Percentiles rank a stretch among this genome's conserved stretches.
Conservation (phyloP, 2,888 invertebrate genomes). For the Xylota segnis region DNA sequence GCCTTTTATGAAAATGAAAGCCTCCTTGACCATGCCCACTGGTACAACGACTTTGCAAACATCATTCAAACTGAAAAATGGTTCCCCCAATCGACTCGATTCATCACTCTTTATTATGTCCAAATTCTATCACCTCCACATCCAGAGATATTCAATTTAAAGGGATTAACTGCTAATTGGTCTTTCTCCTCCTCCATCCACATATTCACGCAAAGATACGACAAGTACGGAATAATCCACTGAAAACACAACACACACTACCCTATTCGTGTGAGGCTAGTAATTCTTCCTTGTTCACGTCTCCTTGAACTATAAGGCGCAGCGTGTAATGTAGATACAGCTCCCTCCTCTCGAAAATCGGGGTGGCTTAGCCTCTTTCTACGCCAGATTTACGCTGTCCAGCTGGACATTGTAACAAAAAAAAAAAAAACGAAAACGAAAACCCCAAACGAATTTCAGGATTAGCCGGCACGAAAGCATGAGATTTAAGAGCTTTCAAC, state of each 20-base stretch:
- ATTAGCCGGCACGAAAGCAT: constrained; percentile 85
- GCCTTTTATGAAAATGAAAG: no score
- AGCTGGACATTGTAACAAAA: constrained; percentile 27
- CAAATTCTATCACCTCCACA: constrained; percentile 20
- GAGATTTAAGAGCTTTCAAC: constrained; percentile 84
- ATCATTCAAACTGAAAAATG: no score
- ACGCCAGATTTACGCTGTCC: constrained; percentile 61
- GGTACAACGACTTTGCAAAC: no score
- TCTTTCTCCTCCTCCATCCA: constrained; percentile 26
- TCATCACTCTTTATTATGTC: constrained; percentile 31
- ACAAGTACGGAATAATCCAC: constrained; percentile 56
- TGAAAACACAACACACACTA: constrained; percentile 48
- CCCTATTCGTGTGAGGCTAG: constrained; percentile 33
- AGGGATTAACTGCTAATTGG: constrained; percentile 83
- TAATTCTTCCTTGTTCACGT: constrained; percentile 54
- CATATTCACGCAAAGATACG: constrained; percentile 35
- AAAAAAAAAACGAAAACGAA: constrained; percentile 10
- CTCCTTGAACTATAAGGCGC: constrained; percentile 26
- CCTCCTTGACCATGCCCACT: no score
- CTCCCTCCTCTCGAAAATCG: background rate
- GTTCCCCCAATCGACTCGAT: background rate
- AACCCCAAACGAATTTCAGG: constrained; percentile 78
- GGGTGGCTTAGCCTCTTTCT: constrained; percentile 55
- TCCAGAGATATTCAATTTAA: constrained; percentile 81
- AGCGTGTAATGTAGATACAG: background rate